Conservation (phyloP, 2,888 invertebrate species). For the Caenorhabditis virilis region DNA sequence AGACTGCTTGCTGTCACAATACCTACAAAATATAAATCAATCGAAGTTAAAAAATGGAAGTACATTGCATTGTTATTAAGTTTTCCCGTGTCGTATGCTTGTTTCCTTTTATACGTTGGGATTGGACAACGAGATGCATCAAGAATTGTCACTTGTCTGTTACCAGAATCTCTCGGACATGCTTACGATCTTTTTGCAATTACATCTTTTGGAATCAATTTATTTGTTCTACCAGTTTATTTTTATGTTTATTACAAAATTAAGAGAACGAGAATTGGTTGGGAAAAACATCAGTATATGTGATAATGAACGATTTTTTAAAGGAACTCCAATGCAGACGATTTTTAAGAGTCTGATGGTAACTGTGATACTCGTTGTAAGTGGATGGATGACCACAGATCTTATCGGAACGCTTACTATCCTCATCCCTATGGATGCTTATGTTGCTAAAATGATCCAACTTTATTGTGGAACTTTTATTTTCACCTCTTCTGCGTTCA, state of each 20-base stretch:
- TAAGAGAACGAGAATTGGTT: not conserved
- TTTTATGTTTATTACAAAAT: conserved; percentile 3
- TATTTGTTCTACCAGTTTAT: conserved; percentile 5
- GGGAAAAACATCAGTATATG: not conserved
- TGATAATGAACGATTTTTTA: not conserved
- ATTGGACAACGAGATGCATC: not conserved
- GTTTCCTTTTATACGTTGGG: not conserved
- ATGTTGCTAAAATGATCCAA: conserved; percentile 17
- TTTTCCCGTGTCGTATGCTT: conserved; percentile 6
- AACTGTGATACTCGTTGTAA: not conserved
- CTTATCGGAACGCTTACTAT: conserved; percentile 21
- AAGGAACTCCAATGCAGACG: conserved; percentile 11
- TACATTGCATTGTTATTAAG: conserved; percentile 1
- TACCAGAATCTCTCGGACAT: conserved; percentile 6
- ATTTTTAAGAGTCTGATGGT: conserved; percentile 1
- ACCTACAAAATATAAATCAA: conserved; percentile 3
- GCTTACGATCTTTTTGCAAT: conserved; percentile 5
- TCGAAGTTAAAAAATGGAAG: not conserved
- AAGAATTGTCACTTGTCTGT: not conserved
- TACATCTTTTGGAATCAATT: conserved; percentile 4
- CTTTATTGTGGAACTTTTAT: conserved; percentile 31
- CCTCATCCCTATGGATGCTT: conserved; percentile 23
- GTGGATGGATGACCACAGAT: conserved; percentile 37
- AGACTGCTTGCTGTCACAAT: conserved; percentile 9
- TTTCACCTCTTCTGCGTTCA: conserved; percentile 22